Evolutionary conservation across 2,113 vertebrate genomes (phyloP), one percentile per base, ranked within the genome.

Genomic region (Poeciliopsis turrubarensis): DNA sequence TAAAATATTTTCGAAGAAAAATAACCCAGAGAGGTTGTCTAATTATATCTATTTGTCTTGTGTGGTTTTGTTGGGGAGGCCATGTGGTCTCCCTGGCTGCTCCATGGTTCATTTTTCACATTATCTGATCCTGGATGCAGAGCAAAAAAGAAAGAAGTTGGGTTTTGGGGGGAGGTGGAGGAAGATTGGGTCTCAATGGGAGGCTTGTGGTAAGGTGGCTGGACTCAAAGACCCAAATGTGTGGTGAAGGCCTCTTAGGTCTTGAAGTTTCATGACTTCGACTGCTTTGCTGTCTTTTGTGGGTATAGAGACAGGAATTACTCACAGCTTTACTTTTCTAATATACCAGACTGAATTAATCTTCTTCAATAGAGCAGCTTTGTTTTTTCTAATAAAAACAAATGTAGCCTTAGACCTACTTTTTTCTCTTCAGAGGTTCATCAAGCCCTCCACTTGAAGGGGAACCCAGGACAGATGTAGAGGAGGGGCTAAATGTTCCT

Each of bases 1-100:
- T 94, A 92, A 96, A 95, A 93, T 95, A 95, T 95, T 95, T 95
- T 93, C 87, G 89, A 96, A 94, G 93, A 96, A 94, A 96, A 96
- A 95, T 91, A 96, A 93, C 93, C 93, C 93, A 85, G 68, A 87
- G 91, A 94, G 90, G 86, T 91, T 81, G 93, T 93, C 93, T 94
- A 94, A 93, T 94, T 92, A 92, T 92, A 92, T 93, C 92, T 94
- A 92, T 94, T 95, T 95, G 92, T 95, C 94, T 94, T 94, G 90
- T 92, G 91, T 89, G 89, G 90, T 92, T 94, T 92, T 91, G 84
- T 89, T 79, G 72, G 76, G 86, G 87, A 94, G 91, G 86, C 89
- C 80, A 85, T 89, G 91, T 88, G 89, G 91, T 89, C 91, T 84
- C 79, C 47, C 75, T 72, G 85, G 82, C 84, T 88, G 83, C 88